Conservation (phyloP, 64 coral and sea anemone species). For the Porites australiensis region DNA sequence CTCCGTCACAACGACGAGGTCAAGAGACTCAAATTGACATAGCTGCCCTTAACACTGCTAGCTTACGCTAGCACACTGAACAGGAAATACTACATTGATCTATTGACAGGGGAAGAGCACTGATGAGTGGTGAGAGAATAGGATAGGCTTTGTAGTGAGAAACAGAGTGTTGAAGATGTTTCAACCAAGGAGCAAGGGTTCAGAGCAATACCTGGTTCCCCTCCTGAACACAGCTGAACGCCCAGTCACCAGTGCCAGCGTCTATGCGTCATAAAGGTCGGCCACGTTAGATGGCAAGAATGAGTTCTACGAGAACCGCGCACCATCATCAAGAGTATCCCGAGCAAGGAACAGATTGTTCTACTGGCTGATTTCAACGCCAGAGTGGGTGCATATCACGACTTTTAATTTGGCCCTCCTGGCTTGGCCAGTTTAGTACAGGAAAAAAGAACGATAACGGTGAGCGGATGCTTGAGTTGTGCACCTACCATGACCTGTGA, state of each 20-base stretch:
- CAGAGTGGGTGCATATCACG: conserved; percentile 46
- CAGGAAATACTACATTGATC: conserved; percentile 29
- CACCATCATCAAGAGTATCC: conserved; percentile 14
- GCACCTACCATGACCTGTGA: too few species aligned
- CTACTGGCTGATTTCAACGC: conserved; percentile 65
- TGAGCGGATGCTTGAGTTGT: too few species aligned
- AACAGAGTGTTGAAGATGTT: conserved; percentile 10
- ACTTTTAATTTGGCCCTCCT: conserved; percentile 40
- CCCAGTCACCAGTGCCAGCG: conserved; percentile 42
- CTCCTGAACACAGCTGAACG: conserved; percentile 43
- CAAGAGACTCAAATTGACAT: too few species aligned
- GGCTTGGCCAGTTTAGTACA: conserved; percentile 1
- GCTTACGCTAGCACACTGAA: conserved; percentile 28
- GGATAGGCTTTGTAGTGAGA: conserved; percentile 40
- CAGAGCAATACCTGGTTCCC: conserved; percentile 14
- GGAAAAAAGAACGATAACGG: too few species aligned
- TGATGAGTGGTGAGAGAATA: conserved; percentile 9
- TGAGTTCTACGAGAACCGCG: conserved; percentile 42
- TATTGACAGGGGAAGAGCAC: background rate
- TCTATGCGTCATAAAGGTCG: conserved; percentile 33
- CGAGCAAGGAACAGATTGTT: conserved; percentile 33
- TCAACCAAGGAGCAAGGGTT: background rate
- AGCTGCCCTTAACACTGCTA: conserved; percentile 1
- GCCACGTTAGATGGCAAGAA: conserved; percentile 36
- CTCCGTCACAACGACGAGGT: too few species aligned